Base-by-base conservation (phyloP, 2,113 vertebrate species). In the Podarcis cretensis region DNA sequence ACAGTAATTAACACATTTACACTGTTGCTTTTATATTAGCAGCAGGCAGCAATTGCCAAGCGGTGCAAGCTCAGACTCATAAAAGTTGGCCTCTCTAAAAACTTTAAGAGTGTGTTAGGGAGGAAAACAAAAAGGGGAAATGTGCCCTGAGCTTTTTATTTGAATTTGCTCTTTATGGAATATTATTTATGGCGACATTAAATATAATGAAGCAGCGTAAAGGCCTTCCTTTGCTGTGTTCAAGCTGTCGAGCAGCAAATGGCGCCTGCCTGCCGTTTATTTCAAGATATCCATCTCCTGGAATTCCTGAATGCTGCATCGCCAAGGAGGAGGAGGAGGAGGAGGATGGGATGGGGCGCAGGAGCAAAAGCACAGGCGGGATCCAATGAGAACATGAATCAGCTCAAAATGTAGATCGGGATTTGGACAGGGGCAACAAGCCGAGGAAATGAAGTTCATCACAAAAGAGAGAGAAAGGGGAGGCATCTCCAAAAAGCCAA, bases 91-190 rank as follows among this genome's bases (percentile, higher is more conserved):
- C 59, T 86, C 88, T 84, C 0, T 73, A 89, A 79, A 80, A 57
- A 37, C 48, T 43, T 92, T 37, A 76, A 90, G 90, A 89, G 82
- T 18, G 23, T 0, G 84, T 76, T 88, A n/a, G 6, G 85, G 91
- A 90, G 92, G 90, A 86, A 90, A 77, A 94, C n/a, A 83, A 69
- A 81, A 75, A 76, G 63, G 86, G 87, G 91, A 93, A 93, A 90
- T 76, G 92, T 76, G 93, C 95, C 93, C 91, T 90, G 85, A 92
- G 94, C 0, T 73, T 71, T 95, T 92, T 83, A 87, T 92, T 92
- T 93, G 1, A 0, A 73, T 93, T 95, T 94, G 85, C 87, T 63
- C 93, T 93, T 91, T 90, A 90, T 88, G 77, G 90, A 66, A 76
- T 92, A 92, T 90, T 90, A 90, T 93, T 92, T 92, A 90, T 66